Conservation (phyloP, 2,797 vertebrate genomes). For the Catostomus latipinnis region DNA sequence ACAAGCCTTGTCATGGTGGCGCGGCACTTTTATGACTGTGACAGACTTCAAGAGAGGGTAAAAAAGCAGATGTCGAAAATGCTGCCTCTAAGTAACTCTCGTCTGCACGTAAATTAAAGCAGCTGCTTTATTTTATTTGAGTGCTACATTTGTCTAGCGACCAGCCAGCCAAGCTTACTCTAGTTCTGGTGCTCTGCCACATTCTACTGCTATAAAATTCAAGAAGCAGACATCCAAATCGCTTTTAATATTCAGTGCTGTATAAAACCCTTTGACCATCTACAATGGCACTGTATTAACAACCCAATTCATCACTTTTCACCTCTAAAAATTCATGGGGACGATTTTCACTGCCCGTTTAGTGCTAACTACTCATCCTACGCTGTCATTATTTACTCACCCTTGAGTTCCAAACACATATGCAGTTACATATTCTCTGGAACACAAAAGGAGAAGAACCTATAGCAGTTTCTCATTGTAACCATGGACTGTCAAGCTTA, state of each 20-base stretch:
- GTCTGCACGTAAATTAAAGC: conserved; percentile 47
- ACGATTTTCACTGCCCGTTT: conserved; percentile 12
- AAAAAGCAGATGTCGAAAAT: conserved; percentile 42
- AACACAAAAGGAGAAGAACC: no score
- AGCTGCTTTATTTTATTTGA: conserved; percentile 58
- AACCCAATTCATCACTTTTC: conserved; percentile 53
- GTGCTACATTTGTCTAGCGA: conserved; percentile 58
- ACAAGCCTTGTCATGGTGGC: conserved; percentile 29
- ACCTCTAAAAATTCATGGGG: conserved; percentile 32
- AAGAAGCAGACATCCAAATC: conserved; percentile 50
- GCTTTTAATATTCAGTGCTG: conserved; percentile 52
- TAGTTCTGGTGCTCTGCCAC: conserved; percentile 52
- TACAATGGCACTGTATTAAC: conserved; percentile 50
- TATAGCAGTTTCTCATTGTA: no score
- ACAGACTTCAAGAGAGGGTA: conserved; percentile 36
- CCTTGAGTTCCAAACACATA: no score
- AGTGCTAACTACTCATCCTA: not conserved
- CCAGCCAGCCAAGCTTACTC: conserved; percentile 47
- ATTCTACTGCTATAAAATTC: conserved; percentile 50
- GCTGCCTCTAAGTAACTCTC: conserved; percentile 25
- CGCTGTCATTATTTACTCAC: not conserved
- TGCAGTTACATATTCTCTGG: no score
- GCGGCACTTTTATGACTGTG: conserved; percentile 41
- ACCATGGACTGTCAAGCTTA: no score
- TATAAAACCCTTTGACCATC: conserved; percentile 29